Conservation (phyloP, 2,888 invertebrate species). For the Halictus ligatus region DNA sequence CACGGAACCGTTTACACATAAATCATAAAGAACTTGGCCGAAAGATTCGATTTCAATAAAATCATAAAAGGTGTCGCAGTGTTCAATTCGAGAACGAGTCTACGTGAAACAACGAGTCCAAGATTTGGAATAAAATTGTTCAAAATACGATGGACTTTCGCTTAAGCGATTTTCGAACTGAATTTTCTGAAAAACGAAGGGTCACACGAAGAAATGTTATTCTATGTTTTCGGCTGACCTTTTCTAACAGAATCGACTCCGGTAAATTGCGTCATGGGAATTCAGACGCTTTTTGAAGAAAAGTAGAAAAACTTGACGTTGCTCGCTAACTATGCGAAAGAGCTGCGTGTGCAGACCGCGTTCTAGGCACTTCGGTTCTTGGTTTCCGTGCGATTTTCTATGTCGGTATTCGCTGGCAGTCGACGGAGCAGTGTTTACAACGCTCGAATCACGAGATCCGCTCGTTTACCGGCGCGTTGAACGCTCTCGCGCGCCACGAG, state of each 20-base stretch:
- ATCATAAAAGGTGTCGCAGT: not conserved
- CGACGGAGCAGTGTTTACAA: not conserved
- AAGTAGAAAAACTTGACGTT: not conserved
- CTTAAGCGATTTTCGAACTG: too few relatives aligned
- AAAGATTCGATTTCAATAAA: not conserved
- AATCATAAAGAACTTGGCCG: not conserved
- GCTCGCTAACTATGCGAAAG: too few relatives aligned
- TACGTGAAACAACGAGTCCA: not conserved
- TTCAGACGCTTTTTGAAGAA: not conserved
- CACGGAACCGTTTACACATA: not conserved
- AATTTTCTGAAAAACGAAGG: too few relatives aligned
- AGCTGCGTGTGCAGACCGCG: not conserved
- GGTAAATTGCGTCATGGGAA: too few relatives aligned
- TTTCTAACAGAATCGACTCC: too few relatives aligned
- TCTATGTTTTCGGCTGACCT: too few relatives aligned
- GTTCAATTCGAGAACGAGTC: not conserved
- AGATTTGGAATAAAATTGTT: not conserved
- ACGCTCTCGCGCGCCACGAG: conserved; percentile 18
- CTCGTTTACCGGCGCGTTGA: conserved; percentile 61
- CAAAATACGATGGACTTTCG: too few relatives aligned
- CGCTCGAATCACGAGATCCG: conserved; percentile 29
- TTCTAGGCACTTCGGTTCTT: not conserved
- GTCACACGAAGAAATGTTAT: too few relatives aligned
- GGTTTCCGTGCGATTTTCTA: not conserved
- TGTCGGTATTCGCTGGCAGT: not conserved